Evolutionary conservation across 2,797 vertebrate species (phyloP).

Genomic region (Staurois parvus): DNA sequence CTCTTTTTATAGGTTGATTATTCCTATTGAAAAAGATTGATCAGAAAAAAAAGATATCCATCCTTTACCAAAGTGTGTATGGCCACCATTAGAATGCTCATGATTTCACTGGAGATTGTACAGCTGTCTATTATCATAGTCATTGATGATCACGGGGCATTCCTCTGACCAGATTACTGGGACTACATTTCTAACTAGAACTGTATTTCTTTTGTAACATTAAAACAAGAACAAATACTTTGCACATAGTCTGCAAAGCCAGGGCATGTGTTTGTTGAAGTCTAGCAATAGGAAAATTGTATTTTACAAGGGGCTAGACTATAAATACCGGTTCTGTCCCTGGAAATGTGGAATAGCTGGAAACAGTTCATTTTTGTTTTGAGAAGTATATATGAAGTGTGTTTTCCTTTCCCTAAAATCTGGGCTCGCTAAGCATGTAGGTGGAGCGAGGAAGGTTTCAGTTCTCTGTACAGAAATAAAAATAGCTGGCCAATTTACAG

Average conservation of each 20-base stretch:
- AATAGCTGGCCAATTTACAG: not conserved
- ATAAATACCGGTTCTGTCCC: not conserved
- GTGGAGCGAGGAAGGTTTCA: conserved; percentile 6
- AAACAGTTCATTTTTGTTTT: conserved; percentile 13
- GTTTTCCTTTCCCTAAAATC: not conserved
- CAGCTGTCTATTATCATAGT: not conserved
- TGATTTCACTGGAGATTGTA: no score
- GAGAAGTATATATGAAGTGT: not conserved
- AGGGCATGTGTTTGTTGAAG: not conserved
- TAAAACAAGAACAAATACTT: not conserved
- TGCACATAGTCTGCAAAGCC: not conserved
- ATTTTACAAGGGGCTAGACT: not conserved
- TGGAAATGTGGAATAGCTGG: conserved; percentile 6
- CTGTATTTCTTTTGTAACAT: not conserved
- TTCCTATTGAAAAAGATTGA: no score
- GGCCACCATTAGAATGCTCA: no score
- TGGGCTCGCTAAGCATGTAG: not conserved
- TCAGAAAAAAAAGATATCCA: no score
- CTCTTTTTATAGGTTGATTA: no score
- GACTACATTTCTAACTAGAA: not conserved
- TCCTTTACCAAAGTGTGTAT: no score
- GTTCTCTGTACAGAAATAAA: conserved; percentile 2
- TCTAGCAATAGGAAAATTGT: not conserved
- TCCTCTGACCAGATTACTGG: not conserved
- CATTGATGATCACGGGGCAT: no score